Conservation (phyloP, 2,113 vertebrate genomes). For the Myotis lucifugus region DNA sequence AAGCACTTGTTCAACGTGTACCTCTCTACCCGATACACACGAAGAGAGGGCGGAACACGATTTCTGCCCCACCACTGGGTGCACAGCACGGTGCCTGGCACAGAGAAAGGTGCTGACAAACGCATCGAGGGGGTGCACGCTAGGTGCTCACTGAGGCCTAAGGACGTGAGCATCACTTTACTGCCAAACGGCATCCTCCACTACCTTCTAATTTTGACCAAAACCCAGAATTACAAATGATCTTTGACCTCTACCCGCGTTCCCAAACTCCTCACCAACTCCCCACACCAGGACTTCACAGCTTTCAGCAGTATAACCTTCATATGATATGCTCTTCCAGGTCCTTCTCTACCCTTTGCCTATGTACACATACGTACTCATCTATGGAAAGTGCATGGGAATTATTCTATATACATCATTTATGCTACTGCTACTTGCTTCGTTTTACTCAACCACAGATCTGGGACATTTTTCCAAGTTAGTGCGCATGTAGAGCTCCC, state of each 20-base stretch:
- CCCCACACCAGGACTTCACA: not conserved
- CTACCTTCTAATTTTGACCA: not conserved
- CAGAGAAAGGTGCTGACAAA: not conserved
- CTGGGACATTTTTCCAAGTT: not conserved
- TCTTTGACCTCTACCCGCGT: not conserved
- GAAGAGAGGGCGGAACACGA: not conserved
- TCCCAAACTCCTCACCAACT: not conserved
- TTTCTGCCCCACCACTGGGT: not conserved
- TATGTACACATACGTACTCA: too few species aligned
- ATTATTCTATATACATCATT: not conserved
- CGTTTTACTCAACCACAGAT: not conserved
- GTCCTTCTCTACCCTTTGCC: not conserved
- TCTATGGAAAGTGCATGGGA: not conserved
- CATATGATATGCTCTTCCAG: not conserved
- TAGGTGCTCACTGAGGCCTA: not conserved
- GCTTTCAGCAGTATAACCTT: not conserved
- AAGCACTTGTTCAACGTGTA: not conserved
- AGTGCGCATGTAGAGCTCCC: not conserved
- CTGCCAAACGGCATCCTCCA: not conserved
- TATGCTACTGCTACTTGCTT: not conserved
- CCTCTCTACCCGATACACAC: not conserved
- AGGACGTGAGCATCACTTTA: accelerated
- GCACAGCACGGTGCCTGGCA: not conserved
- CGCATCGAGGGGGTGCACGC: accelerated
- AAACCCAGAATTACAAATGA: not conserved